phyloP scores from a whole-genome alignment of 1,140 invertebrate genomes.

The Amyelois transitella region DNA sequence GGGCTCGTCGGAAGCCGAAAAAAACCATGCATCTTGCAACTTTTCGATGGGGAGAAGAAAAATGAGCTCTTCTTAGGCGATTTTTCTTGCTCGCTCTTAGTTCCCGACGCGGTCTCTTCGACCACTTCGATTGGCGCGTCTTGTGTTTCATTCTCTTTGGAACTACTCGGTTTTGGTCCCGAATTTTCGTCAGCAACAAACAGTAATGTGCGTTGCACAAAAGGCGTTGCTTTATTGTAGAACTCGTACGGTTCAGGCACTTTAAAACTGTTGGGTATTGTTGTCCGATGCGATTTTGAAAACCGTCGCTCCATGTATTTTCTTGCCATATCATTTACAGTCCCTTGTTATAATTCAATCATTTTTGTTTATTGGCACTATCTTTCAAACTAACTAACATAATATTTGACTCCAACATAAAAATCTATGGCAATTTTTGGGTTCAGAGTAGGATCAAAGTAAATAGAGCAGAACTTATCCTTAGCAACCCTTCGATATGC shows the following conservation, averaged over 20 bases:
- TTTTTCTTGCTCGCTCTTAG: slow-evolving; percentile 64
- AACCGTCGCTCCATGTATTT: slow-evolving; percentile 73
- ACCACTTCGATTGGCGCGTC: slow-evolving; percentile 26
- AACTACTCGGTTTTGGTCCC: slow-evolving; percentile 39
- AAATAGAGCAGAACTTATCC: background rate
- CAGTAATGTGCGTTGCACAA: slow-evolving; percentile 66
- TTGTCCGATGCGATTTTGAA: slow-evolving; percentile 61
- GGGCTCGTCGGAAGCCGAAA: slow-evolving; percentile 68
- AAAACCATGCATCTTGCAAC: slow-evolving; percentile 66
- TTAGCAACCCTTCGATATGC: too few species aligned
- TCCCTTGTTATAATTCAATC: slow-evolving; percentile 12
- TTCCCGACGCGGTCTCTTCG: slow-evolving; percentile 39
- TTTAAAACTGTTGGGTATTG: slow-evolving; percentile 64
- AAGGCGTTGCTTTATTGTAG: slow-evolving; percentile 71
- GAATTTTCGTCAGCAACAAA: slow-evolving; percentile 67
- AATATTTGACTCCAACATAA: background rate
- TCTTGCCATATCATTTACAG: slow-evolving; percentile 57
- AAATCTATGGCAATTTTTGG: slow-evolving; percentile 15
- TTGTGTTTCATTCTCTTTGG: slow-evolving; percentile 22
- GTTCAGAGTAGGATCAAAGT: background rate
- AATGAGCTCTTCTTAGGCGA: slow-evolving; percentile 68
- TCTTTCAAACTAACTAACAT: too few species aligned
- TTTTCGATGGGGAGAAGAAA: slow-evolving; percentile 70
- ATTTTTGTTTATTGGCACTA: background rate
- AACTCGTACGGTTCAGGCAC: slow-evolving; percentile 67